phyloP scores from a whole-genome alignment of 2,888 invertebrate genomes.

The Latrodectus elegans region DNA sequence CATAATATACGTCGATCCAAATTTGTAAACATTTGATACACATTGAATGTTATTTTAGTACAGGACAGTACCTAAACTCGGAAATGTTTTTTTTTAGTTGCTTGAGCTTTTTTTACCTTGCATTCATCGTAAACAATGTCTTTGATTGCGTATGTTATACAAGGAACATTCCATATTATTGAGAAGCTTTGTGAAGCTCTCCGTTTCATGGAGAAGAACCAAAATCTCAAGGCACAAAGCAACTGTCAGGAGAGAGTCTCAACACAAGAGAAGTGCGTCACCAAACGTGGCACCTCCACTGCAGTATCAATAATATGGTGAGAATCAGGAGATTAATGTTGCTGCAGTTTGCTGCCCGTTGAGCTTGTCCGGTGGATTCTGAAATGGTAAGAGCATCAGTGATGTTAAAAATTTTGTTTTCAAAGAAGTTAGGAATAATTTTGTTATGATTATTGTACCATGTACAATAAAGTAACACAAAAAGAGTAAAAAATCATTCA shows the following conservation, averaged over 20 bases:
- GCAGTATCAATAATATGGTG: slow-evolving; percentile 53
- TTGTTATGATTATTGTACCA: neutral
- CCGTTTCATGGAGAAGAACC: slow-evolving; percentile 41
- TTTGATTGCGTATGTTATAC: slow-evolving; percentile 21
- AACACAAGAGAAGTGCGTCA: slow-evolving; percentile 20
- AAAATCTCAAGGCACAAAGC: slow-evolving; percentile 63
- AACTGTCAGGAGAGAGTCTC: slow-evolving; percentile 49
- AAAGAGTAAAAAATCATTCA: no score
- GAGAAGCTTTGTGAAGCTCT: slow-evolving; percentile 37
- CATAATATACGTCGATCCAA: slow-evolving; percentile 11
- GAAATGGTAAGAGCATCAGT: neutral
- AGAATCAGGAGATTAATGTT: slow-evolving; percentile 50
- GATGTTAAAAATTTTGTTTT: neutral
- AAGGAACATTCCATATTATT: slow-evolving; percentile 38
- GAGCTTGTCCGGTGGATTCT: slow-evolving; percentile 57
- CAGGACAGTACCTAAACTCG: slow-evolving; percentile 29
- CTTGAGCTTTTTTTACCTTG: slow-evolving; percentile 17
- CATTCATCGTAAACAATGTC: neutral
- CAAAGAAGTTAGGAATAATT: neutral
- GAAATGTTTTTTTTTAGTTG: neutral
- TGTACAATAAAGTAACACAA: neutral
- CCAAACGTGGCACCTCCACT: slow-evolving; percentile 61
- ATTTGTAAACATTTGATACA: slow-evolving; percentile 8
- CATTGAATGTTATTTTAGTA: slow-evolving; percentile 8
- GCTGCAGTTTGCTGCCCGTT: slow-evolving; percentile 41